Percentiles rank a stretch among this genome's conserved stretches.
phyloP scores from a whole-genome alignment of 1,140 invertebrate genomes.

The Formica selysi region DNA sequence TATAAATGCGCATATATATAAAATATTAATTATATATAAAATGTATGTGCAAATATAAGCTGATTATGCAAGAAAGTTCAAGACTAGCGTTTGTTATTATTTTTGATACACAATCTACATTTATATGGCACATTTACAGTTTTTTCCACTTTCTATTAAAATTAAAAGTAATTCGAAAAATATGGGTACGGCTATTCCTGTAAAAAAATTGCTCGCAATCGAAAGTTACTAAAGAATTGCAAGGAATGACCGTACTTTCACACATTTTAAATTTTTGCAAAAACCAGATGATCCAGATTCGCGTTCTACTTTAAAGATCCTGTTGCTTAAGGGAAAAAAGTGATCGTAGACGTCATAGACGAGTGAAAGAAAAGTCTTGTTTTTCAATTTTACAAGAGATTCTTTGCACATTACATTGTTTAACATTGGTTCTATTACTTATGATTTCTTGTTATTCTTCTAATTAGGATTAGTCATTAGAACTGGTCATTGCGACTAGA shows the following conservation, averaged over 20 bases:
- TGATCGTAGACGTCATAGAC: background rate
- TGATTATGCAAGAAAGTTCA: too few species aligned
- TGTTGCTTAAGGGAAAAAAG: background rate
- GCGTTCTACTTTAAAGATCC: conserved; percentile 2
- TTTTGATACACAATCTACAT: background rate
- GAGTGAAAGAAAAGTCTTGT: conserved; percentile 1
- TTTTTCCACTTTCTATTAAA: background rate
- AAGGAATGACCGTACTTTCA: conserved; percentile 18
- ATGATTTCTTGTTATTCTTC: too few species aligned
- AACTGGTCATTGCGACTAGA: background rate
- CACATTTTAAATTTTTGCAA: conserved; percentile 2
- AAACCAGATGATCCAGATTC: background rate
- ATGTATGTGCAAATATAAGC: too few species aligned
- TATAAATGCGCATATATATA: too few species aligned
- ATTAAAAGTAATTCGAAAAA: background rate
- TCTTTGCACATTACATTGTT: background rate
- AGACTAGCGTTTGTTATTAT: too few species aligned
- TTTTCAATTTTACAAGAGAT: background rate
- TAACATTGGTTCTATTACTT: too few species aligned
- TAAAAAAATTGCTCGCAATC: background rate
- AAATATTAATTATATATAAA: too few species aligned
- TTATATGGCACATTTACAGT: background rate
- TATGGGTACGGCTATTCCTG: background rate
- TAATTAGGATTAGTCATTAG: background rate
- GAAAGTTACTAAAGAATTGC: background rate